Conservation (phyloP, 2,888 invertebrate genomes). For the Lumbricus terrestris region DNA sequence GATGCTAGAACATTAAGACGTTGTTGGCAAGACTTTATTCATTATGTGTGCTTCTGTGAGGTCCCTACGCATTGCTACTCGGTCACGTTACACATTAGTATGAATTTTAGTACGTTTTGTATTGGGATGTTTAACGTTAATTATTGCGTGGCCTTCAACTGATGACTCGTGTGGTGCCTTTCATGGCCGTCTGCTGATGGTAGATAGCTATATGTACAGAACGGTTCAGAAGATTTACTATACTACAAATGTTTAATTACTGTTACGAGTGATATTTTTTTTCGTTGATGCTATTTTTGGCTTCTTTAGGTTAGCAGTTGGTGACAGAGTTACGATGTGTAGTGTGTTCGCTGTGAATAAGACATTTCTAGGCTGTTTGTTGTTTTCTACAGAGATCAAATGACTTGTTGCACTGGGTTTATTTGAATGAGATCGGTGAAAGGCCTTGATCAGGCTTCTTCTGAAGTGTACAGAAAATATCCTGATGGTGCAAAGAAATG, state of each 20-base stretch:
- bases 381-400: neutral
- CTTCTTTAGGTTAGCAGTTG: neutral
- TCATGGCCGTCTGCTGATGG: neutral
- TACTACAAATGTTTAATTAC: slow-evolving; percentile 3
- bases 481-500: neutral
- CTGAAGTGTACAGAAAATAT: neutral
- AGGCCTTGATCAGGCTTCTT: neutral
- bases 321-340: neutral
- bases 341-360: slow-evolving; percentile 3
- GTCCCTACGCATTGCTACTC: neutral
- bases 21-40: neutral
- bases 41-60: neutral
- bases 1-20: neutral
- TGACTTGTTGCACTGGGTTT: neutral
- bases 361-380: neutral
- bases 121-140: neutral
- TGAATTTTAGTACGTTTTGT: neutral
- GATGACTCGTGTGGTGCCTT: neutral
- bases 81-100: neutral
- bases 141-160: neutral
- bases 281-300: neutral
- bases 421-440: neutral
- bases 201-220: neutral
- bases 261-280: slow-evolving; percentile 3
- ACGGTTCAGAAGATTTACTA: neutral